Evolutionary conservation across 2,797 vertebrate species (phyloP).

Genomic region (Hoplostethus mediterraneus): DNA sequence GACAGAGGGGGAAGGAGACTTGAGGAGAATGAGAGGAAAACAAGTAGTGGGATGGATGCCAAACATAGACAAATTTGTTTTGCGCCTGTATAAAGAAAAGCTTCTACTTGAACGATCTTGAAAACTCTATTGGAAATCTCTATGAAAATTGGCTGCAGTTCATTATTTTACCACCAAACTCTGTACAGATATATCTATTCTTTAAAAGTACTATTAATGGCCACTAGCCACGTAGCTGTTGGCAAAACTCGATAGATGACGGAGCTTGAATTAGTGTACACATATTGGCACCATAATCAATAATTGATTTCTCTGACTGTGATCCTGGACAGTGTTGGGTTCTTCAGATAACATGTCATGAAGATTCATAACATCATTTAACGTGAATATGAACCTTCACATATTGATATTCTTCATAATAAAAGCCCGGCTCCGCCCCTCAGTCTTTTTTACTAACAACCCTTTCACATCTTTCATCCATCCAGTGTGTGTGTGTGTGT

Average conservation of each 20-base stretch:
- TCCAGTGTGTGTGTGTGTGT: neutral
- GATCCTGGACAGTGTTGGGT: neutral
- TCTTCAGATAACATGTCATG: slow-evolving; percentile 9
- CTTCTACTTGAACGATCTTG: too few relatives aligned
- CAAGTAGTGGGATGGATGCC: neutral
- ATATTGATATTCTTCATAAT: slow-evolving; percentile 6
- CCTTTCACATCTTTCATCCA: slow-evolving; percentile 60
- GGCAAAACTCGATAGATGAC: neutral
- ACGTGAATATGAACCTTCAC: slow-evolving; percentile 3
- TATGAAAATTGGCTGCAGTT: too few relatives aligned
- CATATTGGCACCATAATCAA: neutral
- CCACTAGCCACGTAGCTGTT: neutral
- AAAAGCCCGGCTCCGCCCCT: slow-evolving; percentile 22
- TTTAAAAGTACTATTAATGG: too few relatives aligned
- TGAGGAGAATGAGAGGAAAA: neutral
- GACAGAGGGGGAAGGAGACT: too few relatives aligned
- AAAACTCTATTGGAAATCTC: too few relatives aligned
- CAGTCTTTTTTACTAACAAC: slow-evolving; percentile 45
- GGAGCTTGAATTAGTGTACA: too few relatives aligned
- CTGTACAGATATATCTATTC: too few relatives aligned
- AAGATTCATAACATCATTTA: slow-evolving; percentile 10
- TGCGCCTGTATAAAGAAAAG: too few relatives aligned
- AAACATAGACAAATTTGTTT: too few relatives aligned
- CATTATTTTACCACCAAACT: too few relatives aligned
- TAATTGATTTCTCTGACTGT: neutral